Evolutionary conservation across 2,888 invertebrate genomes (phyloP).

Genomic region (Glomeris marginata): DNA sequence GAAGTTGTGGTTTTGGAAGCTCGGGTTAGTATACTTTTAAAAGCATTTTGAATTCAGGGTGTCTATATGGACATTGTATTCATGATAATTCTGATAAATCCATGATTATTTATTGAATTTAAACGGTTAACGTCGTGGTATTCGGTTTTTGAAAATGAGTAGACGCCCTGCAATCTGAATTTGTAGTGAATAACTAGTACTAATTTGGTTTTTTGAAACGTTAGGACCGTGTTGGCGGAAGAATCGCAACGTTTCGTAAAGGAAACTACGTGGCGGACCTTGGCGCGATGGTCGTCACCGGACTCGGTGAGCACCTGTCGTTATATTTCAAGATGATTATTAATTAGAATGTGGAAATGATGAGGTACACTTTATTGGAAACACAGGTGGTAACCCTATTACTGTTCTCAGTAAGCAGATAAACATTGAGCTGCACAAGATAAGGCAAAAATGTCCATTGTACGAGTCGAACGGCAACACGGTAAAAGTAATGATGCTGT

Average conservation of each 20-base stretch:
- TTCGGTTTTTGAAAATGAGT: neutral
- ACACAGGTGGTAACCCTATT: slow-evolving; percentile 81
- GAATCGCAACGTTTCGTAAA: slow-evolving; percentile 91
- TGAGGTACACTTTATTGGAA: too few relatives aligned
- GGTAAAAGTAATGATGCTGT: slow-evolving; percentile 33
- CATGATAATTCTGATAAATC: neutral
- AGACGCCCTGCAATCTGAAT: neutral
- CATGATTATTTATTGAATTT: neutral
- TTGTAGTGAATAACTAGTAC: neutral
- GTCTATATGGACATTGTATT: neutral
- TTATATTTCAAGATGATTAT: neutral
- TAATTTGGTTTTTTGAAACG: slow-evolving; percentile 15
- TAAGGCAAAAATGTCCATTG: slow-evolving; percentile 86
- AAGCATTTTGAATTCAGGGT: neutral
- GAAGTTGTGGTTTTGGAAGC: slow-evolving; percentile 65
- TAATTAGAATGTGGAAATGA: neutral
- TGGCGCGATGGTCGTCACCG: slow-evolving; percentile 96
- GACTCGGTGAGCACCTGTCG: slow-evolving; percentile 40
- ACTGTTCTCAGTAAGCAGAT: slow-evolving; percentile 90
- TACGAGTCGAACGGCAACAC: slow-evolving; percentile 90
- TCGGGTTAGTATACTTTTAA: slow-evolving; percentile 26
- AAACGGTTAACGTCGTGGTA: too few relatives aligned
- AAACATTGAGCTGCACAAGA: slow-evolving; percentile 88
- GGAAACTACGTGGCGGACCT: slow-evolving; percentile 59
- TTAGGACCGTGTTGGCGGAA: slow-evolving; percentile 82